Evolutionary conservation across 1,140 invertebrate genomes (phyloP).

Genomic region (Wiebesia pumilae): DNA sequence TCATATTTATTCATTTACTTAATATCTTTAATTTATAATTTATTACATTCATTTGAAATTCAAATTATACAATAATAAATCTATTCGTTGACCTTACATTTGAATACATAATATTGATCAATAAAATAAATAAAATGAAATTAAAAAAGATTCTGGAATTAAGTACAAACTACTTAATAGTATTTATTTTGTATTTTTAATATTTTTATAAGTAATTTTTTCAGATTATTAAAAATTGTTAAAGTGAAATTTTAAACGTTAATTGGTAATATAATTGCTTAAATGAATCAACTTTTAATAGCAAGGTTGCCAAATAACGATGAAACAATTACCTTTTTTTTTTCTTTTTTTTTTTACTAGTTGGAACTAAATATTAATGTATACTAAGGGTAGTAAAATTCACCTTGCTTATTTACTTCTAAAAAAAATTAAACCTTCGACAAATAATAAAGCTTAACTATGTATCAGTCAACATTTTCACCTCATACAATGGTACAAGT

Average conservation of each 20-base stretch:
- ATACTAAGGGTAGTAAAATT: conserved; percentile 18
- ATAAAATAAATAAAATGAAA: too few relatives aligned
- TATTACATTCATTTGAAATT: neutral
- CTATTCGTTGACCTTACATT: neutral
- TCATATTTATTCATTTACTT: neutral
- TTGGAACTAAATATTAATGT: conserved; percentile 39
- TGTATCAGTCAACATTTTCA: conserved; percentile 71
- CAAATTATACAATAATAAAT: neutral
- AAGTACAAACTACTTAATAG: too few relatives aligned
- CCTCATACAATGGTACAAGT: conserved; percentile 71
- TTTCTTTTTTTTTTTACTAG: conserved; percentile 46
- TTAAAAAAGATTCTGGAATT: too few relatives aligned
- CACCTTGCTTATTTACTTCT: conserved; percentile 22
- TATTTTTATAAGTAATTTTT: too few relatives aligned
- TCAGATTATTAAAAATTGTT: too few relatives aligned
- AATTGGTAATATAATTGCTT: neutral
- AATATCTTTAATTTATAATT: neutral
- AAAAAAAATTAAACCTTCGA: conserved; percentile 31
- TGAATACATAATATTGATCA: too few relatives aligned
- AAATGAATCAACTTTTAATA: neutral
- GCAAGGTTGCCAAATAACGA: neutral
- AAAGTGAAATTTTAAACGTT: neutral
- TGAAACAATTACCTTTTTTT: conserved; percentile 5
- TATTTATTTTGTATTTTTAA: too few relatives aligned
- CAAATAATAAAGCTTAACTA: conserved; percentile 60